Base-by-base conservation (phyloP, 2,113 vertebrate species). In the Gopherus flavomarginatus region DNA sequence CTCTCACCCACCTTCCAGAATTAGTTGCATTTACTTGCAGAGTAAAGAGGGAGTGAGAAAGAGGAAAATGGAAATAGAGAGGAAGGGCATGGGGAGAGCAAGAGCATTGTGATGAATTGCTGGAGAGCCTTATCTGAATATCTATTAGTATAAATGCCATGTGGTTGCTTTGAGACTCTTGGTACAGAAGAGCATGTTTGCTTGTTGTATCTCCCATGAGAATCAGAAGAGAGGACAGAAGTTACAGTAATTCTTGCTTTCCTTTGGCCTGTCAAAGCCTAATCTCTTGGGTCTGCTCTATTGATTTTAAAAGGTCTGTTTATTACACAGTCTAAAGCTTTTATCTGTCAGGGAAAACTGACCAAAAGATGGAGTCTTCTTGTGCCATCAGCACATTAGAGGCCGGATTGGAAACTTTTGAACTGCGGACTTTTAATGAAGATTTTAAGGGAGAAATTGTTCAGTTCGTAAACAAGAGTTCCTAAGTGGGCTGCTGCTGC, bases 331-430 rank as follows among this genome's bases (percentile, higher is more conserved):
- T 90, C 85, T 92, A 44, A 95, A 91, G 72, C 50, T 94, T 95
- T 95, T 90, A 94, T 85, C 54, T 94, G 78, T 80, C 59, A 11
- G n/a, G 83, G 78, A 6, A 92, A 95, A 95, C 95, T 59, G 79
- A 92, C 88, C 90, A 88, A 86, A 90, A 94, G 77, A 94, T 89
- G 49, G 93, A 92, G 72, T 90, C 93, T n/a, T 91, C 83, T 81
- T 93, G 93, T 88, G 27, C 2, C 75, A 81, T 83, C 92, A 44
- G 44, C 44, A 94, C 95, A 96, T 94, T 75, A 83, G 92, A 94
- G 50, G 50, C 50, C 50, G 82, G 79, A 89, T 57, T 17, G 93
- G 87, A 94, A 94, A 91, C 42, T 83, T 94, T 19, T 91, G 50
- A 96, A 91, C 81, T 95, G 50, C 17, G 87, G 84, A 88, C 2